phyloP scores from a whole-genome alignment of 2,797 vertebrate species.

The Phalanger gymnotis region DNA sequence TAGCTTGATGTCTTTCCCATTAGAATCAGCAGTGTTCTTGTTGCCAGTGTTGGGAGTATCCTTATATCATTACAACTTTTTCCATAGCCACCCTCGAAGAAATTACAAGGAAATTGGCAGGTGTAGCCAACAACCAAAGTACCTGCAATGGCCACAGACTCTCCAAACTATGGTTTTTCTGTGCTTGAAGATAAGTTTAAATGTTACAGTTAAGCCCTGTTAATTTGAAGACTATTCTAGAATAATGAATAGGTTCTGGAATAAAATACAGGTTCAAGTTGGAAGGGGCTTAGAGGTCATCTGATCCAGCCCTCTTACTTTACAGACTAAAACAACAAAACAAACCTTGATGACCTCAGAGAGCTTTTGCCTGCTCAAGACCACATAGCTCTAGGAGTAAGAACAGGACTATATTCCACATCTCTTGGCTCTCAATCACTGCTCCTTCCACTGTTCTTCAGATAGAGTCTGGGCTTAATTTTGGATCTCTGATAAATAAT shows the following conservation, averaged over 20 bases:
- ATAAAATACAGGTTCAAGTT: not conserved
- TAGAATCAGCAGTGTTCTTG: not conserved
- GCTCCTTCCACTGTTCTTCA: not conserved
- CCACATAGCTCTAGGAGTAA: not conserved
- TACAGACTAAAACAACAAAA: not conserved
- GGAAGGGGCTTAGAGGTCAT: not conserved
- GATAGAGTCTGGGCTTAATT: not conserved
- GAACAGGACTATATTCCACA: not conserved
- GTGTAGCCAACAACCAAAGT: not conserved
- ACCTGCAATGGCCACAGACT: not conserved
- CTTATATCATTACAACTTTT: not conserved
- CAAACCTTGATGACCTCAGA: not conserved
- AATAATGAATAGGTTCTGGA: not conserved
- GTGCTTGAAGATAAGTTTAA: not conserved
- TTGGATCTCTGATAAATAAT: not conserved
- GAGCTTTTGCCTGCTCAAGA: not conserved
- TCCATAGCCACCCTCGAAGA: not conserved
- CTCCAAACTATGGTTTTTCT: not conserved
- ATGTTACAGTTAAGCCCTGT: not conserved
- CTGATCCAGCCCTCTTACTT: not conserved
- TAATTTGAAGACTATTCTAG: not conserved
- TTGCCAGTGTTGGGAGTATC: not conserved
- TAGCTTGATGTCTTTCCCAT: not conserved
- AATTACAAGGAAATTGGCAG: not conserved
- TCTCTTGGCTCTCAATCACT: not conserved